Evolutionary conservation across 64 coral and sea anemone species (phyloP), one percentile per base, ranked within the genome.

Genomic region (Stichodactyla helianthus): DNA sequence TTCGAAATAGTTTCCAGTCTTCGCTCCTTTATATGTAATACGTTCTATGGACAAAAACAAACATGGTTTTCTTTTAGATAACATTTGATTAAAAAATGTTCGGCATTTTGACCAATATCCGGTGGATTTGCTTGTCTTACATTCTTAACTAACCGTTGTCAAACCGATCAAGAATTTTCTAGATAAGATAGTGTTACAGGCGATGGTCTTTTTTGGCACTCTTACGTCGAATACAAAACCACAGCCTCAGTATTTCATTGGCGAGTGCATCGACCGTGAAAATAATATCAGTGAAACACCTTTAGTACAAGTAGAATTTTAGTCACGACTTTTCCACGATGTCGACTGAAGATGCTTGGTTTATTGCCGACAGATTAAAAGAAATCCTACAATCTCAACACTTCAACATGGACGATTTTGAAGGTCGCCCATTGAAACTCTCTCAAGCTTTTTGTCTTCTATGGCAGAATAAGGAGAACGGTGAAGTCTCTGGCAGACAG

Each of bases 381-480:
- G 53, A 84, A 84, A 59, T 84, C 10, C 53, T 84, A 6, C 54
- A 84, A 22, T 84, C 83, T 60, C 17, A 59, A 16, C 7, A 84
- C 59, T 84, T 84, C 59, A 63, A 55, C 31, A 84, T 44, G 56
- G 83, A 84, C 19, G 54, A 58, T 26, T 84, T 61, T 84, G 83
- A 84, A 50, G 22, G 6, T 20, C 83, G 83, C 8, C 14, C n/a
- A 59, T 53, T 83, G 20, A 71, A 93, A 83, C 65, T 93, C 19
- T 93, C 92, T 23, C 86, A 93, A 87, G 92, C 92, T 14, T 93
- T 85, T 71, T 90, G 88, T 79, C 84, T 93, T 23, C 84, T 93
- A 16, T 93, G 92, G 88, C 92, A 93, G 60, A 67, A 93, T 54
- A 87, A 79, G 56, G 62, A 61, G 16, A 90, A 77, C 11, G 92